phyloP scores from a whole-genome alignment of 2,797 vertebrate species.

The Gymnoscopelus microlampas region DNA sequence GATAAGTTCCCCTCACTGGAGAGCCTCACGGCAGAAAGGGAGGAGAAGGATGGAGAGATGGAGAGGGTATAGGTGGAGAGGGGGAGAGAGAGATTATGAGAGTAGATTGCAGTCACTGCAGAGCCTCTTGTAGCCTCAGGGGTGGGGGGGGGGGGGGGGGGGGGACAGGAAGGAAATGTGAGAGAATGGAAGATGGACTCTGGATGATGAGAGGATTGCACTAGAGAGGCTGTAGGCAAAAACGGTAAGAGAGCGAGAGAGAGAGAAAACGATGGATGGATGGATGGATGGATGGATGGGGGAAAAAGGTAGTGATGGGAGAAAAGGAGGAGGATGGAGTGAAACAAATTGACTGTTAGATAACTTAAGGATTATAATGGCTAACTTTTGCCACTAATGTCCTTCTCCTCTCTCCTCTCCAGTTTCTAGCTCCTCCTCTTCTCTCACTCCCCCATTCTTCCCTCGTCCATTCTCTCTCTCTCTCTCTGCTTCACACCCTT shows the following conservation, averaged over 20 bases:
- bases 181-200: slow-evolving; percentile 47
- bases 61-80: neutral
- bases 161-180: slow-evolving; percentile 29
- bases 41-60: slow-evolving; percentile 9
- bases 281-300: too few species aligned
- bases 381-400: slow-evolving; percentile 12
- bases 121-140: too few species aligned
- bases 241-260: slow-evolving; percentile 15
- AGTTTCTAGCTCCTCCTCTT: neutral
- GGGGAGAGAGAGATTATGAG: neutral
- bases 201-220: slow-evolving; percentile 64
- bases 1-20: slow-evolving; percentile 59
- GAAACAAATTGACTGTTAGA: slow-evolving; percentile 6
- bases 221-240: slow-evolving; percentile 50
- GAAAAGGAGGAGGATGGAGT: too few species aligned
- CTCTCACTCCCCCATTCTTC: neutral
- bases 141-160: slow-evolving; percentile 26
- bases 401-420: neutral
- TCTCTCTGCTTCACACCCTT: neutral
- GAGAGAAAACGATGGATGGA: too few species aligned
- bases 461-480: neutral
- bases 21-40: slow-evolving; percentile 51
- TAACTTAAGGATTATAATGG: neutral
- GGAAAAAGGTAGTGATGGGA: too few species aligned
- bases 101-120: too few species aligned